Evolutionary conservation across 2,113 vertebrate species (phyloP).

Genomic region (Mohoua ochrocephala): DNA sequence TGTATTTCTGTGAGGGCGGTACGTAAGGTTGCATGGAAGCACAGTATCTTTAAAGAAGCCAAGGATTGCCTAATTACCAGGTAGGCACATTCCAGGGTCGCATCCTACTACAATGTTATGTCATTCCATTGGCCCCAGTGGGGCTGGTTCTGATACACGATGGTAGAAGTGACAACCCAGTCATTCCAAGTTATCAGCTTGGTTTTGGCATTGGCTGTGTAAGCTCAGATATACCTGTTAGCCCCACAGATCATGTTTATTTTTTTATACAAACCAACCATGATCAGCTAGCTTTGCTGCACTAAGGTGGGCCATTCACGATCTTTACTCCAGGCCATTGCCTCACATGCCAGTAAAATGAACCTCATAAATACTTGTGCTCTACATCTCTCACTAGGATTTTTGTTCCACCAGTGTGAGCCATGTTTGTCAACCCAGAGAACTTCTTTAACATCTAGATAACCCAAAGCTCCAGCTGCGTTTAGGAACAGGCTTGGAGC

Average conservation of each 20-base stretch:
- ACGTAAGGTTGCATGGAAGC: neutral
- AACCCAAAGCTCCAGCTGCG: neutral
- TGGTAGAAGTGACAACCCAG: neutral
- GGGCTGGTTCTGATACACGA: neutral
- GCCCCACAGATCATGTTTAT: neutral
- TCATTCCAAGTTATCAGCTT: neutral
- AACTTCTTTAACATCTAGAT: neutral
- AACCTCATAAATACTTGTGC: neutral
- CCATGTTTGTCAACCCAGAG: neutral
- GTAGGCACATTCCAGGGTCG: accelerated
- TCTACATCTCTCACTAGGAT: neutral
- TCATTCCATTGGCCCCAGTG: neutral
- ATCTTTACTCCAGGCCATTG: neutral
- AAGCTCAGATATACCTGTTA: neutral
- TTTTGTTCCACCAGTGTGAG: neutral
- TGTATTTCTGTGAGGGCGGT: neutral
- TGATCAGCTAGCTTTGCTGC: neutral
- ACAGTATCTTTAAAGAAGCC: neutral
- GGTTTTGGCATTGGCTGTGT: neutral
- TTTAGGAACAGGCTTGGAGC: neutral
- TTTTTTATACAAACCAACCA: neutral
- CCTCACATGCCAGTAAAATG: neutral
- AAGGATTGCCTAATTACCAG: neutral
- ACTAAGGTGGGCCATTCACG: neutral
- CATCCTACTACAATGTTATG: neutral